Base-by-base conservation (phyloP, 1,140 invertebrate species). In the Planococcus citri region DNA sequence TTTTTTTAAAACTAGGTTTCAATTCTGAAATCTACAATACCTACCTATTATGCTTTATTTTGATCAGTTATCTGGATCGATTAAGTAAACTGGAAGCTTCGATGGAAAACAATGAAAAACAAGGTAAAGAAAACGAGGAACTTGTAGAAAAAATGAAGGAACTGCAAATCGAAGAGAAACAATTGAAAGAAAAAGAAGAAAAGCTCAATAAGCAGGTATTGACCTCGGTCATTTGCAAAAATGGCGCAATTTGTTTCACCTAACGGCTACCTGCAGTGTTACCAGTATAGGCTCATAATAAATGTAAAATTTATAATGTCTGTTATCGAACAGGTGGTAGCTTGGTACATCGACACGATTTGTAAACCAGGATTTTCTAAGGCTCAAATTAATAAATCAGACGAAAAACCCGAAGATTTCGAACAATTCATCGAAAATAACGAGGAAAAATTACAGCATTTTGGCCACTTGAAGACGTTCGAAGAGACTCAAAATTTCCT, bases 401-500 rank as follows among this genome's bases (percentile, higher is more conserved):
- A 22, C 6, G 60, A 64, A 25, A 17, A 10, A 27, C 22, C 60
- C 10, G 60, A 64, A 22, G 20, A 64, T 10, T 27, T 64, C 9
- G 10, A 22, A 4, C 4, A 2, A 25, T 64, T 64, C 17, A 21
- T 64, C 10, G 6, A 64, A 22, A 24, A 22, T 14, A 64, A 64
- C 17, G 25, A 64, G 17, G 2, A 3, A 64, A 10, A 24, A 9
- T 27, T 64, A 27, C 21, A 64, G 24, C 1, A 64, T 17, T 64
- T 64, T 21, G 25, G 20, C 20, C 25, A 17, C 22, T 24, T 64
- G 9, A 27, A 64, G 20, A 24, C 21, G 3, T 64, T 64, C 60
- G 60, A 64, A 64, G 60, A 64, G 21, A 25, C 60, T 3, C 10
- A 64, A 64, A 64, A 24, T 25, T 64, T 64, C 60, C 60, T 64